Evolutionary conservation across 2,113 vertebrate genomes (phyloP).

Genomic region (Oenanthe melanoleuca): DNA sequence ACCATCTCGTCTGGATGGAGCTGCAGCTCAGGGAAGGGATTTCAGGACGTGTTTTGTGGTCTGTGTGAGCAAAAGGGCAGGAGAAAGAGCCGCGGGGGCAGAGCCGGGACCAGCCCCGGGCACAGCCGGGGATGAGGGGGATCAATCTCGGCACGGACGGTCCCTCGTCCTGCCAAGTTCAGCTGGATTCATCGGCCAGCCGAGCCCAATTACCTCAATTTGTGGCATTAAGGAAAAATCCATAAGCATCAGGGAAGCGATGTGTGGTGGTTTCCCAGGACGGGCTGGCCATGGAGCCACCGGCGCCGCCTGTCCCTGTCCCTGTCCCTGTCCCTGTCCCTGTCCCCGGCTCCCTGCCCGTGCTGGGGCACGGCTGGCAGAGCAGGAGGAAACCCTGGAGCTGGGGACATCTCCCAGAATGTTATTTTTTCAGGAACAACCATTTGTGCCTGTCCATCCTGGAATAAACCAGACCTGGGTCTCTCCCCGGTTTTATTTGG

Average conservation of each 20-base stretch:
- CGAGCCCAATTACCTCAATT: slow-evolving; percentile 69
- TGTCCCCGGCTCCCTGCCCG: fast-evolving
- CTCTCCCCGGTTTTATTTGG: fast-evolving
- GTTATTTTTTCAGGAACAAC: neutral
- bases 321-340: neutral
- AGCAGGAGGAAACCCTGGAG: neutral
- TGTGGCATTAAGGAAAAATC: slow-evolving; percentile 75
- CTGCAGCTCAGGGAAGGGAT: neutral
- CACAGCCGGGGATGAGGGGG: neutral
- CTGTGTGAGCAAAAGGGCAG: neutral
- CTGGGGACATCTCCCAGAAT: neutral
- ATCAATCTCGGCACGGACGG: neutral
- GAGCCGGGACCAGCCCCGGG: neutral
- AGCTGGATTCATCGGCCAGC: slow-evolving; percentile 28
- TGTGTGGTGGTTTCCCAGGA: neutral
- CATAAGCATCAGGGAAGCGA: slow-evolving; percentile 66
- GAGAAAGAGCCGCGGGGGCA: too few relatives aligned
- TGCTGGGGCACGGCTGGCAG: neutral
- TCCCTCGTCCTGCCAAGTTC: slow-evolving; percentile 24
- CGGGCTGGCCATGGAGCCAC: neutral
- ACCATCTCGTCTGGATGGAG: neutral
- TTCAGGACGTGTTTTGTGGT: neutral
- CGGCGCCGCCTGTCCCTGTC: neutral
- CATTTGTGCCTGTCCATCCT: neutral
- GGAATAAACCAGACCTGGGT: neutral